A percentile compares a stretch with the other conserved stretches of the same genome.
Evolutionary conservation across 2,797 vertebrate species (phyloP).

Genomic region (Coranthus polyacanthus): DNA sequence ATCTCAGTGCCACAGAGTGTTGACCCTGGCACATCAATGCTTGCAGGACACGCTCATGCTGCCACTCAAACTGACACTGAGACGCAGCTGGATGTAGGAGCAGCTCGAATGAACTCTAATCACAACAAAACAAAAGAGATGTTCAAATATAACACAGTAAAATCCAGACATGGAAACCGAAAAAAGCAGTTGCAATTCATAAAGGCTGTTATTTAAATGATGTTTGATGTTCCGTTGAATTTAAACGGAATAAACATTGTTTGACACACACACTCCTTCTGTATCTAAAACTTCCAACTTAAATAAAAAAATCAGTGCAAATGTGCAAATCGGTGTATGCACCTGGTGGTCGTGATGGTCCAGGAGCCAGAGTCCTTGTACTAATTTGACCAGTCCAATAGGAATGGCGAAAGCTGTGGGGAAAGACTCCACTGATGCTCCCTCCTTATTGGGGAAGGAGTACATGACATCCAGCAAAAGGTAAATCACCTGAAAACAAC

Average conservation of each 20-base stretch:
- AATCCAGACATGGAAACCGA: too few relatives aligned
- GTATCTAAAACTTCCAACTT: too few relatives aligned
- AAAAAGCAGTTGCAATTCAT: too few relatives aligned
- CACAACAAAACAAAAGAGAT: slow-evolving; percentile 1
- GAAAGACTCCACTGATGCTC: slow-evolving; percentile 90
- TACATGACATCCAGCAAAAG: slow-evolving; percentile 95
- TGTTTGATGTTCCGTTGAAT: too few relatives aligned
- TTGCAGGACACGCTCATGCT: slow-evolving; percentile 91
- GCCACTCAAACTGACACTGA: slow-evolving; percentile 89
- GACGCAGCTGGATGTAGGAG: slow-evolving; percentile 93
- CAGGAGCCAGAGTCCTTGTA: slow-evolving; percentile 95
- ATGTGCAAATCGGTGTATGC: slow-evolving; percentile 28
- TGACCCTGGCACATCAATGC: slow-evolving; percentile 94
- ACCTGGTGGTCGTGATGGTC: slow-evolving; percentile 96
- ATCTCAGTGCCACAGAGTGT: slow-evolving; percentile 88
- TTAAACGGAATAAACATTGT: too few relatives aligned
- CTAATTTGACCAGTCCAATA: slow-evolving; percentile 91
- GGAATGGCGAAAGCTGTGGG: slow-evolving; percentile 93
- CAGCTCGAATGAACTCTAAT: slow-evolving; percentile 91
- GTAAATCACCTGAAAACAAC: slow-evolving; percentile 89
- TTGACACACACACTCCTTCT: background rate
- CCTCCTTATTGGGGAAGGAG: slow-evolving; percentile 90
- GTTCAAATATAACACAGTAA: background rate
- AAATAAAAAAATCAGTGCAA: too few relatives aligned
- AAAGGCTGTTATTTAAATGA: too few relatives aligned